A percentile compares a stretch with the other conserved stretches of the same genome.
These are phyloP conservation scores for Sinella curviseta DNA, from an alignment of 1,140 invertebrate species.

Conservation along the genomic window DNA sequence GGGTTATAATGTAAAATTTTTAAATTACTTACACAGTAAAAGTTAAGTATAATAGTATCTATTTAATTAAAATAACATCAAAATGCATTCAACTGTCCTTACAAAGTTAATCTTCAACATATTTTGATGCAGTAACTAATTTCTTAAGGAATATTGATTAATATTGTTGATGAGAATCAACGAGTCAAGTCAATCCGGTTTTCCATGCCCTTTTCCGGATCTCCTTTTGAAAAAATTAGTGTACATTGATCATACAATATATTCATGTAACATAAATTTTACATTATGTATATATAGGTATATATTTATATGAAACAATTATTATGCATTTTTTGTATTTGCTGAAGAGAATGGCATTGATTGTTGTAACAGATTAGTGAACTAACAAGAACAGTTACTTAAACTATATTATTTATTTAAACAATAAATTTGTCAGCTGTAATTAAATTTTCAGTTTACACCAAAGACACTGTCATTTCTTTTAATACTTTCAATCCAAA, in stretches of 20 bases:
- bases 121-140: neutral
- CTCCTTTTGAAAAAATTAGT: no score
- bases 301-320: neutral
- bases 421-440: neutral
- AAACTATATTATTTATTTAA: neutral
- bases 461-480: neutral
- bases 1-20: no score
- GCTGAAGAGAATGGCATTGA: constrained; percentile 17
- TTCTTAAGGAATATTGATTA: neutral
- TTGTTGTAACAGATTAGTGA: neutral
- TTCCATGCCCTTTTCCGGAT: no score
- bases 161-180: no score
- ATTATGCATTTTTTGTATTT: neutral
- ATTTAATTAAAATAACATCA: neutral
- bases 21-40: neutral
- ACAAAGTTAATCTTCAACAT: neutral
- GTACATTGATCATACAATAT: no score
- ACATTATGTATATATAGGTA: neutral
- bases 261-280: no score
- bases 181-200: no score
- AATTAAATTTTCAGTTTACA: no score
- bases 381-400: neutral
- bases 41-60: neutral
- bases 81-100: neutral
- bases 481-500: neutral